These are phyloP conservation scores for Podocnemis expansa DNA, from an alignment of 2,113 vertebrate genomes.

Conservation along the genomic window DNA sequence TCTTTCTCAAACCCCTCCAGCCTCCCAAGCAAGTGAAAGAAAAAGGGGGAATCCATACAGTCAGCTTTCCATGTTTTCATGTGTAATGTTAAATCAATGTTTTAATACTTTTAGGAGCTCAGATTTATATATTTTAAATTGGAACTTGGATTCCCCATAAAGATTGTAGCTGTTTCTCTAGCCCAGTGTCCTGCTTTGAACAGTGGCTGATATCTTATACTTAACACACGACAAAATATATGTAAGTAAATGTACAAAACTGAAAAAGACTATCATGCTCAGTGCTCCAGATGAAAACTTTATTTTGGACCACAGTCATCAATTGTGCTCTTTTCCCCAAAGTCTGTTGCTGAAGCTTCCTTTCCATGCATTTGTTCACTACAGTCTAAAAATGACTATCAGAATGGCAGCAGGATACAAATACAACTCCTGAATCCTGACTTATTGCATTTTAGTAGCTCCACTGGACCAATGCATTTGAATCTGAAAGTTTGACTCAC, in stretches of 20 bases:
- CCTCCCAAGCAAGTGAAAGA: conserved; percentile 28
- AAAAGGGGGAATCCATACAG: conserved; percentile 16
- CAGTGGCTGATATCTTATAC: conserved; percentile 15
- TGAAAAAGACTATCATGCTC: conserved; percentile 30
- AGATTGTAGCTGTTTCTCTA: conserved; percentile 40
- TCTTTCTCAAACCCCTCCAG: conserved; percentile 11
- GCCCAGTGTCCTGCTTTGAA: conserved; percentile 37
- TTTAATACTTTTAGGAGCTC: conserved; percentile 38
- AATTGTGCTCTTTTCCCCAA: not conserved
- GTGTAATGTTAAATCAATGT: conserved; percentile 41
- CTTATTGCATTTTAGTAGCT: not conserved
- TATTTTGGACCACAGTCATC: not conserved
- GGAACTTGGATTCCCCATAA: conserved; percentile 48
- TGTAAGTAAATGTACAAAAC: not conserved
- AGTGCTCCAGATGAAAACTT: conserved; percentile 32
- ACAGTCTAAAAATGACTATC: conserved; percentile 27
- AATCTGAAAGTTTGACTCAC: not conserved
- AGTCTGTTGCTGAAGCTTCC: not conserved
- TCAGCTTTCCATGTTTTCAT: conserved; percentile 8
- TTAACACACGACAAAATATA: not conserved
- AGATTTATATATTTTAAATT: conserved; percentile 43
- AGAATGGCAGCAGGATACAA: conserved; percentile 17
- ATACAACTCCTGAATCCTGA: conserved; percentile 18
- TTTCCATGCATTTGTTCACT: not conserved
- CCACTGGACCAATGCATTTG: not conserved